Conservation (phyloP, 2,797 vertebrate species). For the Thripadectes ignobilis region DNA sequence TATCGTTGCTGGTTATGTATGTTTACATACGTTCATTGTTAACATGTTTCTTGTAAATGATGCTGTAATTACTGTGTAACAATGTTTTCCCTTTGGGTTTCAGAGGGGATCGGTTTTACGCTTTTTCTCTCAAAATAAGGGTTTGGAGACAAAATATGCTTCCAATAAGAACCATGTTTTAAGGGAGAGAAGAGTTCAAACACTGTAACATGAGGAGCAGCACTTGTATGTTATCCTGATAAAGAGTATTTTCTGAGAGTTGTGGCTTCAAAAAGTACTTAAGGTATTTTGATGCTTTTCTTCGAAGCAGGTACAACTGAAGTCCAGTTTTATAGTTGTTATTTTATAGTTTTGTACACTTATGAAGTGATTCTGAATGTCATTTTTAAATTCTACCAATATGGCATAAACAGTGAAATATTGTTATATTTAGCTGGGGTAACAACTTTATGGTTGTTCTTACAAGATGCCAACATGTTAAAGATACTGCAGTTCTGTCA, state of each 20-base stretch:
- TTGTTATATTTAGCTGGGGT: not conserved
- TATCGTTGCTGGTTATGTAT: not conserved
- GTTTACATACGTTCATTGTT: not conserved
- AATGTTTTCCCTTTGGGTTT: not conserved
- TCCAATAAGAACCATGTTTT: not conserved
- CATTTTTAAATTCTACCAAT: not conserved
- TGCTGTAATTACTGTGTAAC: not conserved
- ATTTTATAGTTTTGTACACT: not conserved
- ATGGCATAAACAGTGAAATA: not conserved
- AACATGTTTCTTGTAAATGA: not conserved
- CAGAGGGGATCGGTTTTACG: not conserved
- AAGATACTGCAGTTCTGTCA: not conserved
- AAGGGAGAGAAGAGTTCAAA: not conserved
- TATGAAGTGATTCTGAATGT: not conserved
- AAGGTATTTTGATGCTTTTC: not conserved
- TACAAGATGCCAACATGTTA: not conserved
- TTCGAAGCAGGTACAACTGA: not conserved
- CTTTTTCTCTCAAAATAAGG: not conserved
- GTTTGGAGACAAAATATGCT: not conserved
- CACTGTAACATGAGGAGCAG: not conserved
- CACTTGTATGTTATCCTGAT: not conserved
- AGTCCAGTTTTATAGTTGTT: not conserved
- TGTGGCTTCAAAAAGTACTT: not conserved
- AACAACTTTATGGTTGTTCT: not conserved
- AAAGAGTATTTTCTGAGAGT: not conserved